A percentile compares a stretch with the other conserved stretches of the same genome.
These are phyloP conservation scores for Cynoglossus semilaevis DNA, from an alignment of 2,113 vertebrate genomes.

Conservation along the genomic window DNA sequence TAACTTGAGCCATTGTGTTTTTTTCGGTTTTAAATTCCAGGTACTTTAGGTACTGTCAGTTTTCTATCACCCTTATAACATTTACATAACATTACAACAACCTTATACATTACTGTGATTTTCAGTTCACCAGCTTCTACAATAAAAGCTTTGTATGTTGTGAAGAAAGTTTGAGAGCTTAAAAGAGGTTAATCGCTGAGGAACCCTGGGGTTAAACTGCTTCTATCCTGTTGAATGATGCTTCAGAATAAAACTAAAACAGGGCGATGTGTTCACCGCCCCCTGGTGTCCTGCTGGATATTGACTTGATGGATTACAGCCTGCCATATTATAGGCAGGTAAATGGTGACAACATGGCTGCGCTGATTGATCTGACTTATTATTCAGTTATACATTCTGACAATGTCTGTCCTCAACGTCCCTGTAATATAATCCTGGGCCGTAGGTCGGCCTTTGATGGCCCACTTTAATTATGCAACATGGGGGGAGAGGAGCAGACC, in stretches of 20 bases:
- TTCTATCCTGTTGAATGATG: conserved; percentile 46
- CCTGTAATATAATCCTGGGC: conserved; percentile 58
- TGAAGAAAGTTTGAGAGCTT: too few species aligned
- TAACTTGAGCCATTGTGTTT: too few species aligned
- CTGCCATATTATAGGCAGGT: conserved; percentile 3
- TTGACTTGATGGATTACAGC: conserved; percentile 6
- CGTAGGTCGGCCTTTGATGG: conserved; percentile 55
- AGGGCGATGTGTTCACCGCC: conserved; percentile 28
- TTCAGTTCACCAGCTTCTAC: too few species aligned
- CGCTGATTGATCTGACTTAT: conserved; percentile 50
- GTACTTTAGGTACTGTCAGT: too few species aligned
- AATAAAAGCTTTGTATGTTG: too few species aligned
- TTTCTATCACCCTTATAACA: too few species aligned
- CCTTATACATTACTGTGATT: too few species aligned
- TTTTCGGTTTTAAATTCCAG: too few species aligned
- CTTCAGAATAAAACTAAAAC: conserved; percentile 20
- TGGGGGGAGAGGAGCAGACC: conserved; percentile 43
- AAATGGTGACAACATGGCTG: conserved; percentile 20
- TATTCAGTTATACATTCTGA: conserved; percentile 47
- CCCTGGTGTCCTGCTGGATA: conserved; percentile 36
- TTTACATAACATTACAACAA: too few species aligned
- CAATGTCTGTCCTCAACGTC: conserved; percentile 45
- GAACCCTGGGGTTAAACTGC: conserved; percentile 51
- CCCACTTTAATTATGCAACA: conserved; percentile 69
- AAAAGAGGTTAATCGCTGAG: too few species aligned